A percentile compares a stretch with the other conserved stretches of the same genome.
Conservation (phyloP, 2,888 invertebrate species). For the Hecatera dysodea region DNA sequence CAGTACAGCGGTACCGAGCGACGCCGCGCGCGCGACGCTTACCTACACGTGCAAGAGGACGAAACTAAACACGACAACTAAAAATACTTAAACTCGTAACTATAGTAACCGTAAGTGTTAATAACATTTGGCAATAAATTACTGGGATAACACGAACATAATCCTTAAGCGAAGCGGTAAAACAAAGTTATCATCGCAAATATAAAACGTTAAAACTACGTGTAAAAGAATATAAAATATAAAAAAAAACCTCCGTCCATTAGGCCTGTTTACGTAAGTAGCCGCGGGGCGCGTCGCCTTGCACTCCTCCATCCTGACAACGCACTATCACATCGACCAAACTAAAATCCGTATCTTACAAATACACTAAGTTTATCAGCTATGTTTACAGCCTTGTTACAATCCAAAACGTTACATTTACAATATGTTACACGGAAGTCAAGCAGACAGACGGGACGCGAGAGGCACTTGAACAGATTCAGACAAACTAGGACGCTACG, state of each 20-base stretch:
- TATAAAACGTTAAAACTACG: slow-evolving; percentile 77
- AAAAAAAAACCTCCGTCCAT: slow-evolving; percentile 77
- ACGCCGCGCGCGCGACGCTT: slow-evolving; percentile 40
- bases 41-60: slow-evolving; percentile 62
- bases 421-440: slow-evolving; percentile 87
- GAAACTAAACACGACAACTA: slow-evolving; percentile 76
- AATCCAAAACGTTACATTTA: slow-evolving; percentile 83
- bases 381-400: slow-evolving; percentile 85
- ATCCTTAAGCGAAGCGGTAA: slow-evolving; percentile 83
- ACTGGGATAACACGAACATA: slow-evolving; percentile 88
- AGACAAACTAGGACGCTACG: slow-evolving; percentile 69
- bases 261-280: slow-evolving; percentile 74
- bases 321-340: slow-evolving; percentile 79
- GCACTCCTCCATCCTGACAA: slow-evolving; percentile 59
- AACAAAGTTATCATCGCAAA: slow-evolving; percentile 79
- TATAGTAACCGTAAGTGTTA: slow-evolving; percentile 83
- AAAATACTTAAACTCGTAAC: slow-evolving; percentile 75
- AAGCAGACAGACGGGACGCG: slow-evolving; percentile 84
- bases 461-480: slow-evolving; percentile 89
- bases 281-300: slow-evolving; percentile 47
- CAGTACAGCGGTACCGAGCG: slow-evolving; percentile 9
- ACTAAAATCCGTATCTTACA: slow-evolving; percentile 78
- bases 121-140: slow-evolving; percentile 91
- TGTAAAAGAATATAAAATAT: slow-evolving; percentile 83
- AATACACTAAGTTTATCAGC: slow-evolving; percentile 76